These are phyloP conservation scores for Sebastes vulpes DNA, from an alignment of 2,797 vertebrate genomes.

Conservation along the genomic window DNA sequence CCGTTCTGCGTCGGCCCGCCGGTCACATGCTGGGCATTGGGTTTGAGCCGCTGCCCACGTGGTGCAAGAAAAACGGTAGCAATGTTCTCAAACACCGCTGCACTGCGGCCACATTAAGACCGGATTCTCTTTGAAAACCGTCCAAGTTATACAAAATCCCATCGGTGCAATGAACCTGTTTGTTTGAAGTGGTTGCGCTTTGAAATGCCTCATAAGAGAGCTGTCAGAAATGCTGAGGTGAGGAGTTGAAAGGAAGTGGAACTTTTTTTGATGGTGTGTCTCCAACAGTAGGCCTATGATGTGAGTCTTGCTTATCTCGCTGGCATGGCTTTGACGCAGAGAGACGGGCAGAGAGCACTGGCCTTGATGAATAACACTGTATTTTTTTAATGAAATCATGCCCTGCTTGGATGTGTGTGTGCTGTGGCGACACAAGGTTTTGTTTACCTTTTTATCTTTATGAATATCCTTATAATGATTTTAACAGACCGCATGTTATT, in stretches of 20 bases:
- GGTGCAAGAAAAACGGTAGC: slow-evolving; percentile 18
- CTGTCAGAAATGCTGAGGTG: slow-evolving; percentile 22
- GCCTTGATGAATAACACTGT: neutral
- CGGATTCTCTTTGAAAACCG: slow-evolving; percentile 44
- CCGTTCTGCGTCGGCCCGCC: neutral
- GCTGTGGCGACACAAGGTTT: neutral
- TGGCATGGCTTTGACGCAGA: neutral
- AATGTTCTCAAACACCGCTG: slow-evolving; percentile 4
- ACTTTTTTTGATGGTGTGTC: slow-evolving; percentile 15
- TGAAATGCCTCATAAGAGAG: slow-evolving; percentile 54
- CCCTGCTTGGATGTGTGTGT: neutral
- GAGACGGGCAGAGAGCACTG: neutral
- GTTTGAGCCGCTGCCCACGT: slow-evolving; percentile 28
- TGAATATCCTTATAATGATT: neutral
- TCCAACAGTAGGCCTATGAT: neutral
- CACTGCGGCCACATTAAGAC: slow-evolving; percentile 10
- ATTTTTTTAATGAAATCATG: neutral
- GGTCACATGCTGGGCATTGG: slow-evolving; percentile 56
- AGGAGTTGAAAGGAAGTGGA: slow-evolving; percentile 37
- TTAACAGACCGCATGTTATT: neutral
- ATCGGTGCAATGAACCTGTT: slow-evolving; percentile 42
- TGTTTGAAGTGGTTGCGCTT: slow-evolving; percentile 59
- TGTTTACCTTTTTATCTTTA: slow-evolving; percentile 1
- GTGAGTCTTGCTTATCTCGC: slow-evolving; percentile 23
- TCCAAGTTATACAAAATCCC: slow-evolving; percentile 48